Base-by-base conservation (phyloP, 2,888 invertebrate species). In the Caenorhabditis panamensis region DNA sequence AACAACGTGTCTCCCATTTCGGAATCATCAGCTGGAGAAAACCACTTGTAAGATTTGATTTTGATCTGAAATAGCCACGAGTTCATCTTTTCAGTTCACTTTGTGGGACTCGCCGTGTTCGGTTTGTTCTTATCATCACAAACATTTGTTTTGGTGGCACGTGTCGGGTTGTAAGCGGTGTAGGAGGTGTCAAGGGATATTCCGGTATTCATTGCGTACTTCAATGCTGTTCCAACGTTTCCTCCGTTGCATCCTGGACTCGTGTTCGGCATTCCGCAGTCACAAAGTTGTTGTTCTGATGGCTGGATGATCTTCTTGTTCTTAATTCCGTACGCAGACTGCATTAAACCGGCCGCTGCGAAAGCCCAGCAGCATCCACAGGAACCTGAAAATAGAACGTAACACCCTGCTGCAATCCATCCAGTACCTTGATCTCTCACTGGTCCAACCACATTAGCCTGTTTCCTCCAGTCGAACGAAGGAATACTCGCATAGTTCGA, bases 291-390 rank as follows among this genome's bases (percentile, higher is more conserved):
- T n/a, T 44, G 41, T n/a, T 61, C 61, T 1, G 61, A 61, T 24
- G 37, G 44, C 24, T 37, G n/a, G 18, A 41, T 13, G 24, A 22
- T 1, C 24, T 24, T 44, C 18, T 44, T 44, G 24, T 44, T 18
- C 44, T 61, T 37, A 3, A 22, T 22, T 4, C 24, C 37, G 18
- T 37, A n/a, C 1, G 44, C 44, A 3, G 41, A 3, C 8, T 37
- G 20, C 16, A 41, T 16, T 5, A 41, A 5, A 1, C 24, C 37
- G 8, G 24, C 22, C 4, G 44, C 16, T 8, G 61, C n/a, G 26
- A 61, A 61, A n/a, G 61, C 61, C 41, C 44, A 61, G 26, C 61
- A 61, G 26, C 41, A 41, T 13, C 61, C 61, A 22, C 61, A 61
- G 1, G 13, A 13, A 24, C 61, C n/a, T n/a, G n/a, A n/a, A n/a